Evolutionary conservation across 2,888 invertebrate species (phyloP).

Genomic region (Atherix ibis): DNA sequence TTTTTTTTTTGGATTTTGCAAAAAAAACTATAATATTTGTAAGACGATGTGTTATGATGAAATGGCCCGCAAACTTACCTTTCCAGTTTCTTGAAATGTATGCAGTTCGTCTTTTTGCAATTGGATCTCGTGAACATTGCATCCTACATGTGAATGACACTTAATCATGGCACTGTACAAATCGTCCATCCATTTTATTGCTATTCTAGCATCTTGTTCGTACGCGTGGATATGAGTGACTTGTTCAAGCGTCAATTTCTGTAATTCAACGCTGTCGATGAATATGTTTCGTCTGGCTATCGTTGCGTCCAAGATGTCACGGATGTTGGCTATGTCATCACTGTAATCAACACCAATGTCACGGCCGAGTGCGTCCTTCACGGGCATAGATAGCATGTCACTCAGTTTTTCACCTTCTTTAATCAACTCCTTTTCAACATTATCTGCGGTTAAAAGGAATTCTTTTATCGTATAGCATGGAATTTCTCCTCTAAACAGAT

Average conservation of each 20-base stretch:
- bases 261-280: conserved; percentile 57
- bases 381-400: conserved; percentile 60
- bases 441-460: conserved; percentile 39
- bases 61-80: too few species aligned
- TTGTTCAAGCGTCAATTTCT: conserved; percentile 63
- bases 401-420: conserved; percentile 62
- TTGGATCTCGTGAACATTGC: conserved; percentile 54
- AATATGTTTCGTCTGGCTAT: conserved; percentile 53
- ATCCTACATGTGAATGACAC: conserved; percentile 56
- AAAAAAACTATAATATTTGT: too few species aligned
- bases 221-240: conserved; percentile 58
- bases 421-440: conserved; percentile 47
- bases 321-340: conserved; percentile 54
- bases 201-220: conserved; percentile 60
- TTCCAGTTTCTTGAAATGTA: conserved; percentile 61
- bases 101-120: conserved; percentile 57
- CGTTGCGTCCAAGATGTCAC: conserved; percentile 52
- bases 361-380: conserved; percentile 60
- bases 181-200: conserved; percentile 62
- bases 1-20: too few species aligned
- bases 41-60: too few species aligned
- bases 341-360: conserved; percentile 53
- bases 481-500: too few species aligned
- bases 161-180: conserved; percentile 52
- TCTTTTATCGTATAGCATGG: too few species aligned